Conservation (phyloP, 2,113 vertebrate species). For the Pithys albifrons region DNA sequence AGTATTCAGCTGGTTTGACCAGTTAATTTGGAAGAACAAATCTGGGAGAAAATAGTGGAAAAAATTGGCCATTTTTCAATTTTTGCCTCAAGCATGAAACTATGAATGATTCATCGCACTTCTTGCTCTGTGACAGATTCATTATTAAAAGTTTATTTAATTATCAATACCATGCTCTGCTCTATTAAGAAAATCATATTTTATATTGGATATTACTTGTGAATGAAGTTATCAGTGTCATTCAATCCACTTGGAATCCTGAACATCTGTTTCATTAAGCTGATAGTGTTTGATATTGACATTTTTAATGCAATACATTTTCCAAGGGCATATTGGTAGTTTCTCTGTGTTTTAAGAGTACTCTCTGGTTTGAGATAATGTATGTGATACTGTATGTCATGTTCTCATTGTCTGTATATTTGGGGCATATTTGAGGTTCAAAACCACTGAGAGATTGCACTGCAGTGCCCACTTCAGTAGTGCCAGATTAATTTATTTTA, state of each 20-base stretch:
- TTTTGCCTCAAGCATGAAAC: conserved; percentile 63
- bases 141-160: conserved; percentile 78
- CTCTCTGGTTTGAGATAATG: not conserved
- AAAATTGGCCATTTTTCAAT: conserved; percentile 39
- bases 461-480: not conserved
- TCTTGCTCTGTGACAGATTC: conserved; percentile 64
- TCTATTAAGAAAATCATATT: conserved; percentile 74
- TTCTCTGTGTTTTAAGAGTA: conserved; percentile 7
- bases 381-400: not conserved
- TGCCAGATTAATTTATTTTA: conserved; percentile 51
- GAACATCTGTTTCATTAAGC: conserved; percentile 64
- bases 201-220: conserved; percentile 67
- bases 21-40: conserved; percentile 2
- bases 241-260: conserved; percentile 48
- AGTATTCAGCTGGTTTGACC: conserved; percentile 1
- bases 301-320: conserved; percentile 44
- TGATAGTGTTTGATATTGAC: conserved; percentile 49
- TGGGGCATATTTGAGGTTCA: not conserved
- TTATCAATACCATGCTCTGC: conserved; percentile 67
- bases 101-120: conserved; percentile 72
- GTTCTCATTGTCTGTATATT: not conserved
- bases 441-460: not conserved
- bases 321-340: conserved; percentile 4
- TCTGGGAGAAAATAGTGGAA: not conserved
- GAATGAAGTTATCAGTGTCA: conserved; percentile 71